Evolutionary conservation across 2,113 vertebrate genomes (phyloP).

Genomic region (Glaucomys volans): DNA sequence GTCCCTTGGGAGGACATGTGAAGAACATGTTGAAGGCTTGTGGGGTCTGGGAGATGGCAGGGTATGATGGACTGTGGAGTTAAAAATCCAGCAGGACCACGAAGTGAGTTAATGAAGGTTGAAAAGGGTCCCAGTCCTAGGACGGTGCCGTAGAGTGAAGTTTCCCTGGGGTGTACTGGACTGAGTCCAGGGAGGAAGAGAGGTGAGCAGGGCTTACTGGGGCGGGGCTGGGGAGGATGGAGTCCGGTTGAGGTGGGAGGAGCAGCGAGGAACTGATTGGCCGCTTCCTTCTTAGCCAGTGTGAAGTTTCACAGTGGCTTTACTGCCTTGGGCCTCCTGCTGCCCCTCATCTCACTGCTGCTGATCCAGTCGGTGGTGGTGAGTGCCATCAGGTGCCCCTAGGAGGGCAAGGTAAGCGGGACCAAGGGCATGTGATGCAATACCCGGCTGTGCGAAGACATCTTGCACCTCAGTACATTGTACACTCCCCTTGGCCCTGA

Average conservation of each 20-base stretch:
- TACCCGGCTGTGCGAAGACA: not conserved
- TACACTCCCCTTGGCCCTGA: not conserved
- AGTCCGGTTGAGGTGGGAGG: not conserved
- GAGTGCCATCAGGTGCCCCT: not conserved
- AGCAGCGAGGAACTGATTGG: rapidly evolving
- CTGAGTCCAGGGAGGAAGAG: not conserved
- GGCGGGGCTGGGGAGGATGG: not conserved
- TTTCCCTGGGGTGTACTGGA: rapidly evolving
- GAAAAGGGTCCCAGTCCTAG: not conserved
- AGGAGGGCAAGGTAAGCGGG: not conserved
- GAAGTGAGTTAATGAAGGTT: not conserved
- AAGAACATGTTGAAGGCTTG: not conserved
- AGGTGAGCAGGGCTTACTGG: not conserved
- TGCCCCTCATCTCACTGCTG: constrained; percentile 52
- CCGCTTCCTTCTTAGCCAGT: constrained; percentile 65
- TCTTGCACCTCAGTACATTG: not conserved
- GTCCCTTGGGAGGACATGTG: rapidly evolving
- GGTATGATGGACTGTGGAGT: no score
- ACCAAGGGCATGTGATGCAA: constrained; percentile 47
- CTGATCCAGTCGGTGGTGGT: not conserved
- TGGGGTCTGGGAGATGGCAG: not conserved
- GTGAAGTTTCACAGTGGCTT: constrained; percentile 51
- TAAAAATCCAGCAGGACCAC: not conserved
- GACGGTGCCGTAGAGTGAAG: not conserved
- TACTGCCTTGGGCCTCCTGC: not conserved